Conservation (phyloP, 2,888 invertebrate genomes). For the Sialis lutaria region DNA sequence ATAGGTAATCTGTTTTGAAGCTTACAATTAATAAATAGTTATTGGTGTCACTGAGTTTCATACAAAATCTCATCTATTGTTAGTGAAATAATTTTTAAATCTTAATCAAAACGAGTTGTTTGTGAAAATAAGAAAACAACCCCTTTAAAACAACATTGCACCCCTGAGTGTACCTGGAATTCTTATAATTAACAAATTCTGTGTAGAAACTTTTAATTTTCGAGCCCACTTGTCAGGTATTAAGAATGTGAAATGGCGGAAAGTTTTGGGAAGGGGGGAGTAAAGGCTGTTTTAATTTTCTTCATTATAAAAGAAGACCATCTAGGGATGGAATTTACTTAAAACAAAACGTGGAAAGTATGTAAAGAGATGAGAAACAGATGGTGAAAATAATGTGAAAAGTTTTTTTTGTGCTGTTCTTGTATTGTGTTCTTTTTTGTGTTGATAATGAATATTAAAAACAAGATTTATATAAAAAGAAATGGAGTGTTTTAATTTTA, state of each 20-base stretch:
- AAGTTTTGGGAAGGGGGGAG: not conserved
- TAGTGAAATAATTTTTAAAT: not conserved
- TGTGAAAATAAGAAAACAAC: not conserved
- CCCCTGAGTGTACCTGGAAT: constrained; percentile 10
- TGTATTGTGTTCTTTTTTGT: too few species aligned
- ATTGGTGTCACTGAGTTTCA: too few species aligned
- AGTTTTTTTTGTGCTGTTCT: too few species aligned
- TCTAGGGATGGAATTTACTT: not conserved
- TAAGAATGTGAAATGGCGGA: not conserved
- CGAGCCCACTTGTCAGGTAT: constrained; percentile 4
- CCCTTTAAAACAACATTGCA: not conserved
- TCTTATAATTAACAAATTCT: constrained; percentile 16
- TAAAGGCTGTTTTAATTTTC: not conserved
- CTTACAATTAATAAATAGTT: too few species aligned
- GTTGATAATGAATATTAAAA: too few species aligned
- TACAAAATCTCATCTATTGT: not conserved
- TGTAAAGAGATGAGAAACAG: too few species aligned
- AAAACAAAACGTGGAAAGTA: too few species aligned
- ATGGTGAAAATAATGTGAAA: too few species aligned
- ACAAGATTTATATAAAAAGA: too few species aligned
- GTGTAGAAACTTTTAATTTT: constrained; percentile 10
- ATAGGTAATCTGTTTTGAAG: too few species aligned
- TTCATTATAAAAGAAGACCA: not conserved
- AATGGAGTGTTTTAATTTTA: too few species aligned
- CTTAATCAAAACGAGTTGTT: not conserved